Evolutionary conservation across 2,113 vertebrate species (phyloP).

Genomic region (Panthera uncia): DNA sequence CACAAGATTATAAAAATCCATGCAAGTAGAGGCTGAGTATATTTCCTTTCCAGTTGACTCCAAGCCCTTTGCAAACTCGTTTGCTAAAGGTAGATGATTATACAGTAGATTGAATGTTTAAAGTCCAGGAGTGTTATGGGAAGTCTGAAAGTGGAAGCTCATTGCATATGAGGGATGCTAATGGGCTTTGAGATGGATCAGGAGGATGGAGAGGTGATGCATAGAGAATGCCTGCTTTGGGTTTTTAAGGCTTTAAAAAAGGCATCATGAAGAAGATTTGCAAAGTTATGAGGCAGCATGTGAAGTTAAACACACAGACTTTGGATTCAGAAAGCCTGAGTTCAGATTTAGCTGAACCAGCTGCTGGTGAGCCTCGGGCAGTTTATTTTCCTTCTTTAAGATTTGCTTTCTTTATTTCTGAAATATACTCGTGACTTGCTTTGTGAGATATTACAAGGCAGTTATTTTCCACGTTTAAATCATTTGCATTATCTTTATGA

Average conservation of each 20-base stretch:
- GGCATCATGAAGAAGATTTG: not conserved
- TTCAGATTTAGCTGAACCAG: not conserved
- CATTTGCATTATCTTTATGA: not conserved
- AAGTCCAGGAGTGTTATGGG: not conserved
- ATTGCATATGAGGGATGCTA: accelerated
- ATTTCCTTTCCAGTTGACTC: not conserved
- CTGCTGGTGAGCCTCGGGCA: not conserved
- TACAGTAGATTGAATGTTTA: not conserved
- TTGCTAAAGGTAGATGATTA: not conserved
- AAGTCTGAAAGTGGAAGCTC: not conserved
- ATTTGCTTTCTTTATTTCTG: not conserved
- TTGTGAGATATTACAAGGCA: not conserved
- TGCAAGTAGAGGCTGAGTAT: not conserved
- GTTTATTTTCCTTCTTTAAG: not conserved
- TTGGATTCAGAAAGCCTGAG: not conserved
- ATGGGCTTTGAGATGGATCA: not conserved
- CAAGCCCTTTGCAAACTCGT: not conserved
- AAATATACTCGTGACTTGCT: not conserved
- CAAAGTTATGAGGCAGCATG: not conserved
- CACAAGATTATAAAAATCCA: not conserved
- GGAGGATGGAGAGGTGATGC: not conserved
- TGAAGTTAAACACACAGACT: not conserved
- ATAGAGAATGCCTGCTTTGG: not conserved
- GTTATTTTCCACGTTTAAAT: not conserved
- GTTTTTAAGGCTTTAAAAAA: not conserved